Conservation (phyloP, 2,113 vertebrate genomes). For the Ptychochromis oligacanthus region DNA sequence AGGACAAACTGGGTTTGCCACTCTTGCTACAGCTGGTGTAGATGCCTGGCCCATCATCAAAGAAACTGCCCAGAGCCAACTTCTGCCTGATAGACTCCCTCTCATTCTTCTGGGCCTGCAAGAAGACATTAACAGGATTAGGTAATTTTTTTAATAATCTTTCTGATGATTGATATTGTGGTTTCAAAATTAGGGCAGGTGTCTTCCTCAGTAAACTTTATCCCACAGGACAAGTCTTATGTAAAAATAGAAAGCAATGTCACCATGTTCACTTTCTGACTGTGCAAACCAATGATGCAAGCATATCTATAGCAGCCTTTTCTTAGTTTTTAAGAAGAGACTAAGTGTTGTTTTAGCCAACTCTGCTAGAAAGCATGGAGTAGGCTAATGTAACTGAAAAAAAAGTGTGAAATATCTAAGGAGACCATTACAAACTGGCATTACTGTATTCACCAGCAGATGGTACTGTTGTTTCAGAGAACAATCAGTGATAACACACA, state of each 20-base stretch:
- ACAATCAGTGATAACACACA: neutral
- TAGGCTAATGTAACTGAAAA: constrained; percentile 29
- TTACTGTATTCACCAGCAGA: constrained; percentile 36
- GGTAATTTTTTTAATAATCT: neutral
- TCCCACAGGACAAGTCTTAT: neutral
- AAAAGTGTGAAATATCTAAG: neutral
- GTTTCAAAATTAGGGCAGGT: neutral
- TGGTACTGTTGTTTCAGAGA: constrained; percentile 45
- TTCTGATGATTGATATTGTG: neutral
- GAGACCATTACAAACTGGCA: neutral
- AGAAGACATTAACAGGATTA: neutral
- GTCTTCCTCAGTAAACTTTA: neutral
- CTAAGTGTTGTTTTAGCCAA: constrained; percentile 31
- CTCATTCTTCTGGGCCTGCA: constrained; percentile 99
- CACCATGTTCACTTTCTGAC: neutral
- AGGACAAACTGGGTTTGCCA: constrained; percentile 97
- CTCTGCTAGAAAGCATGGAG: constrained; percentile 40
- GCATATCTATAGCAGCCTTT: constrained; percentile 28
- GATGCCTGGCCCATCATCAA: constrained; percentile 96
- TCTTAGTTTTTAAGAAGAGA: constrained; percentile 21
- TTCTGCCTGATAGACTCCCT: constrained; percentile 99
- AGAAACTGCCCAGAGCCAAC: constrained; percentile 98
- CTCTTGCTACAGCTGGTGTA: constrained; percentile 99
- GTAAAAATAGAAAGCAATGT: constrained; percentile 9
- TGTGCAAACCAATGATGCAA: neutral